Evolutionary conservation across 2,113 vertebrate species (phyloP).

Genomic region (Archilochus colubris): DNA sequence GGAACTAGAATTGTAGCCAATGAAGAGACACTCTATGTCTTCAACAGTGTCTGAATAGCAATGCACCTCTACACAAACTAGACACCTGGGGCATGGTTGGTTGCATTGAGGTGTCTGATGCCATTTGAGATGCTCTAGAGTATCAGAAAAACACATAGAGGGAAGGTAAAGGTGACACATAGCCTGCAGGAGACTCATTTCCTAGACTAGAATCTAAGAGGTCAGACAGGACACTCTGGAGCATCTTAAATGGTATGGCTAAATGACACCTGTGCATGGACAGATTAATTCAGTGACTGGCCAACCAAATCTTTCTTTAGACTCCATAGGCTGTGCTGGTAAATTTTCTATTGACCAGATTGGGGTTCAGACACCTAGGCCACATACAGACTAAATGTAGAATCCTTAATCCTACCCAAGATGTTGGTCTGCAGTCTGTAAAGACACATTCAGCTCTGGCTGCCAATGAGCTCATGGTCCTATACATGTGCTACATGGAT

Average conservation of each 20-base stretch:
- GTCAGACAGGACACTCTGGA: not conserved
- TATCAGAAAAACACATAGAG: not conserved
- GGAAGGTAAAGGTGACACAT: not conserved
- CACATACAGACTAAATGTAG: not conserved
- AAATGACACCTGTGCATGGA: not conserved
- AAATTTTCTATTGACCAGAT: not conserved
- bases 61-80: not conserved
- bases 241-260: not conserved
- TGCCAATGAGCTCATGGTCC: not conserved
- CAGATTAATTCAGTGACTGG: not conserved
- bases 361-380: not conserved
- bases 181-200: not conserved
- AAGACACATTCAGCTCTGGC: not conserved
- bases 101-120: not conserved
- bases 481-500: not conserved
- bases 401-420: not conserved
- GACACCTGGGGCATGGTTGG: not conserved
- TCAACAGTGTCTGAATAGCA: not conserved
- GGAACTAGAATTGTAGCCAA: not conserved
- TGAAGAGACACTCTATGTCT: not conserved
- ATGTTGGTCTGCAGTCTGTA: not conserved
- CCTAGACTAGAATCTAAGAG: not conserved
- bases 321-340: not conserved
- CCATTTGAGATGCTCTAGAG: not conserved
- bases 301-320: not conserved